Percentiles rank a stretch among this genome's conserved stretches.
Conservation (phyloP, 2,797 vertebrate species). For the Etheostoma perlongum region DNA sequence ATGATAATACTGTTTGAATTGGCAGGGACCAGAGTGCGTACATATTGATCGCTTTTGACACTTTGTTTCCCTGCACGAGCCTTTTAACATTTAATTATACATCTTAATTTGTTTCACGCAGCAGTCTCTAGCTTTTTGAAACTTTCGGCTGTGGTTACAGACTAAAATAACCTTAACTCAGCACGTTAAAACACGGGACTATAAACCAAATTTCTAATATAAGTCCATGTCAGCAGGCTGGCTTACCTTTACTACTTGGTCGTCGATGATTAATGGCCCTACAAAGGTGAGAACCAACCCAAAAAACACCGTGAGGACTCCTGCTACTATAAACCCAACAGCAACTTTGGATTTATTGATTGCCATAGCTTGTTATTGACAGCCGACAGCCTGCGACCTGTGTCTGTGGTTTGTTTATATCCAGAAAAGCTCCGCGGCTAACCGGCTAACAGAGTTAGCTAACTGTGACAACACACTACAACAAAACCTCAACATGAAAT, state of each 20-base stretch:
- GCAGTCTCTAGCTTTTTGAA: neutral
- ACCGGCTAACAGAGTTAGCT: neutral
- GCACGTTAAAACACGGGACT: neutral
- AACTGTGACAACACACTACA: neutral
- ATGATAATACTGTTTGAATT: too few species aligned
- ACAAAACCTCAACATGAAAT: neutral
- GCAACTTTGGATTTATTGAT: slow-evolving; percentile 59
- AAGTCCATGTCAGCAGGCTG: too few species aligned
- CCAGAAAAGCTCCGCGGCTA: neutral
- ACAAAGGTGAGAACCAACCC: slow-evolving; percentile 78
- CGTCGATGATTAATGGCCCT: slow-evolving; percentile 81
- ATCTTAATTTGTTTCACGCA: neutral
- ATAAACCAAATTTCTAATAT: too few species aligned
- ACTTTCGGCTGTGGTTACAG: neutral
- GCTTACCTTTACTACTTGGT: slow-evolving; percentile 86
- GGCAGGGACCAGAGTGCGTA: neutral
- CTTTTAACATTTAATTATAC: neutral
- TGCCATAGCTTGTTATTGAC: slow-evolving; percentile 54
- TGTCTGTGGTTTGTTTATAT: neutral
- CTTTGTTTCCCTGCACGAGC: neutral
- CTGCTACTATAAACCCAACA: slow-evolving; percentile 57
- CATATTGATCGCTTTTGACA: rapidly evolving
- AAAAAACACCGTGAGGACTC: slow-evolving; percentile 64
- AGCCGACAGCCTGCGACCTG: neutral
- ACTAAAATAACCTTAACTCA: neutral